Evolutionary conservation across 2,888 invertebrate genomes (phyloP), one percentile per base, ranked within the genome.

Genomic region (Pecten maximus): DNA sequence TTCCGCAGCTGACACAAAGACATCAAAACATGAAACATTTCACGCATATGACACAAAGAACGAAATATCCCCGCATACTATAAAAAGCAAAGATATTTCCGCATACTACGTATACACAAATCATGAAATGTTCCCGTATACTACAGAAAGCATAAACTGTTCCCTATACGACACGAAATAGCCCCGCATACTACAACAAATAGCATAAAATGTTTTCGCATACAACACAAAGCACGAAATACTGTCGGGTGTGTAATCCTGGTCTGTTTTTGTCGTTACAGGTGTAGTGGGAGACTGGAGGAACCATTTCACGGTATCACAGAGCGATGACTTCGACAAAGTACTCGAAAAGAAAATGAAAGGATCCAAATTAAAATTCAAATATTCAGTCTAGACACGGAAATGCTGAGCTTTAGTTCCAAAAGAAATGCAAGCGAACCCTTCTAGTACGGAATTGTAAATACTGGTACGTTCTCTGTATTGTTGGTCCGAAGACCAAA

Each of bases 271-370:
- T 28, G 28, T 74, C 10, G 35, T 74, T 35, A 74, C 28, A 74
- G 74, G 74, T 74, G 74, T 74, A 2, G 74, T 74, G 10, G 74
- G 74, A 74, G 74, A 74, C 74, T 74, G 74, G 74, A 74, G 74
- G 35, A 74, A 74, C 16, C 74, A 74, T 35, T 74, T 74, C 74
- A 74, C 74, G 15, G 74, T 74, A 35, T 74, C 74, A 28, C 74
- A 74, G 74, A 74, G 74, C 74, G 74, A 74, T 15, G 74, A 74
- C 0, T 74, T 74, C 74, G 74, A 74, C 74, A 74, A 74, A 74
- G 74, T 74, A 35, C 12, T 35, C 74, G 74, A 74, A 74, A 74
- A 74, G 74, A 74, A 74, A 74, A 74, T 74, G 74, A 74, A 74
- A 35, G 74, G 74, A 74, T 74, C 74, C 10, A 74, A 74, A 16